Conservation (phyloP, 2,797 vertebrate species). For the Odontamblyopus lacepedii region DNA sequence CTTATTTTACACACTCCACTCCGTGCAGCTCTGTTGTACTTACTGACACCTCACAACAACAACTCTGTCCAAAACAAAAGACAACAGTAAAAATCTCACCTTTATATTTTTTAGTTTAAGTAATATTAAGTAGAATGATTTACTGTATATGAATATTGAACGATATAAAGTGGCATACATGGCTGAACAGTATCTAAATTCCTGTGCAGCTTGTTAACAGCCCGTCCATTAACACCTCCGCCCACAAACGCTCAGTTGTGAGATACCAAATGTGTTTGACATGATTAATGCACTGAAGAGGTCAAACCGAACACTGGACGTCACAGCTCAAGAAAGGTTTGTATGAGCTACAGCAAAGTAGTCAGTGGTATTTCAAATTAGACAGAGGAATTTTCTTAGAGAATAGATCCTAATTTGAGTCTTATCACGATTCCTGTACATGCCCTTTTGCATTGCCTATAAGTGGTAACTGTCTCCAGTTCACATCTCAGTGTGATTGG, state of each 20-base stretch:
- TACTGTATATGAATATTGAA: slow-evolving; percentile 3
- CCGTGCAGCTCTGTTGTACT: slow-evolving; percentile 74
- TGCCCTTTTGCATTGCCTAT: too few relatives aligned
- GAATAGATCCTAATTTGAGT: neutral
- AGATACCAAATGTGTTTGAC: slow-evolving; percentile 42
- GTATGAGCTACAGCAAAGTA: neutral
- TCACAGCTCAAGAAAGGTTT: slow-evolving; percentile 5
- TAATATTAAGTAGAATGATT: neutral
- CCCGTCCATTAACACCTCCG: slow-evolving; percentile 33
- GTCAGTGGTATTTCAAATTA: neutral
- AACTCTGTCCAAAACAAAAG: slow-evolving; percentile 69
- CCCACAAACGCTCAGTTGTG: slow-evolving; percentile 23
- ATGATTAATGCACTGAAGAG: slow-evolving; percentile 23
- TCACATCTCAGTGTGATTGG: neutral
- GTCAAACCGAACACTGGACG: neutral
- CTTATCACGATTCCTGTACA: neutral
- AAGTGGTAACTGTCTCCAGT: too few relatives aligned
- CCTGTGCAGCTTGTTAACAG: slow-evolving; percentile 52
- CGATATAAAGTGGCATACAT: slow-evolving; percentile 48
- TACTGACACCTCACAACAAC: slow-evolving; percentile 84
- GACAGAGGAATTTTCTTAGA: neutral
- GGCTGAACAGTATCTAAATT: slow-evolving; percentile 59
- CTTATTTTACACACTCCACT: slow-evolving; percentile 45
- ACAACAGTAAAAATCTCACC: slow-evolving; percentile 40
- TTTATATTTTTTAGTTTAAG: neutral